These are phyloP conservation scores for Neodiprion virginianus DNA, from an alignment of 1,140 invertebrate genomes.

Conservation along the genomic window DNA sequence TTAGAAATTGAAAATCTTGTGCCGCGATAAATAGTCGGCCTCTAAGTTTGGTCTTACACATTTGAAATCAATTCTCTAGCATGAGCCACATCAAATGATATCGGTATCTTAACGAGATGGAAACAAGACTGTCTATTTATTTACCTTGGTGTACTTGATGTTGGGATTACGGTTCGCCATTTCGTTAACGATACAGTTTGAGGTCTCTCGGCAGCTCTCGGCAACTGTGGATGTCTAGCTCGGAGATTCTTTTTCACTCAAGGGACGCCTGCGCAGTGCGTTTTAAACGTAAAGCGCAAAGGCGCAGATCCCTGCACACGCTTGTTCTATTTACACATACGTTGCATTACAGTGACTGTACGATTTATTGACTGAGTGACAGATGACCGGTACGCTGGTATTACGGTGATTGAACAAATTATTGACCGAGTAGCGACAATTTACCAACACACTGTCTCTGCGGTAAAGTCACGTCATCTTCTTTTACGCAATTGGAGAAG, in stretches of 20 bases:
- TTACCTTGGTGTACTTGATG: conserved; percentile 54
- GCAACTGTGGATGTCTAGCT: neutral
- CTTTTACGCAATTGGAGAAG: no score
- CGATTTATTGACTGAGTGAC: neutral
- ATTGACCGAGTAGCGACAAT: no score
- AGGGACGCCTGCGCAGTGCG: neutral
- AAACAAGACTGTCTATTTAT: neutral
- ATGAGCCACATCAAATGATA: no score
- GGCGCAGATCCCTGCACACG: neutral
- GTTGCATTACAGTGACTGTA: neutral
- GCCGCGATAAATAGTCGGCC: no score
- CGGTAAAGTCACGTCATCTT: no score
- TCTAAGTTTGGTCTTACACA: no score
- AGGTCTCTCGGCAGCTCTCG: neutral
- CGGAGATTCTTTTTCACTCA: neutral
- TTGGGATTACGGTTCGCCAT: conserved; percentile 36
- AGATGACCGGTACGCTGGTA: neutral
- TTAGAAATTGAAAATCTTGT: no score
- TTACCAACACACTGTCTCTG: no score
- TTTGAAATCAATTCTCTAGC: no score
- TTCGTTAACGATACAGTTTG: conserved; percentile 1
- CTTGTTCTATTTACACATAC: neutral
- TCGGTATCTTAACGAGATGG: neutral
- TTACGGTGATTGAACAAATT: no score
- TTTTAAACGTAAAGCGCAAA: neutral